Base-by-base conservation (phyloP, 37 sponge, comb jelly and placozoan species). In the Tethya wilhelma region DNA sequence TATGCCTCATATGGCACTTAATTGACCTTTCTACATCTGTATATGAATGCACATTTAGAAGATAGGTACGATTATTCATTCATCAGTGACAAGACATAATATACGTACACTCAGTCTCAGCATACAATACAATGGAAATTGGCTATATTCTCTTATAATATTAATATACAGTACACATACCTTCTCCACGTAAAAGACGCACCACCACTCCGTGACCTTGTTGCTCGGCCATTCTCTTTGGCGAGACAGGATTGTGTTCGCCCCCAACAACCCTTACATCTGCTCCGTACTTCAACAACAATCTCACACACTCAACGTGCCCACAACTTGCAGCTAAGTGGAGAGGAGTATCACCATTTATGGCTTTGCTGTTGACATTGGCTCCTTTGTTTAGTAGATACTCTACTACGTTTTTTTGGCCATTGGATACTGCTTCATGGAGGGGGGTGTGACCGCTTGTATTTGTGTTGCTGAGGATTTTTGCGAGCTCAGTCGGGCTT, bases 391-490 rank as follows among this genome's bases (percentile, higher is more conserved):
- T 70, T 60, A 90, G 45, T 37, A 94, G 39, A 49, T 66, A 75
- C 33, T 83, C 43, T 33, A 94, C 40, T 19, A 94, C 85, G 22
- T 83, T 28, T n/a, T 36, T 36, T 12, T 87, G 78, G 29, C 90
- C 90, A 38, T 77, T 73, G 29, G 79, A 73, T 28, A 81, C 85
- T 2, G 95, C 91, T 64, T 87, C 91, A 75, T 94, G 95, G 5
- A 94, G 78, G 20, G 95, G 95, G 1, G 95, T 90, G 85, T 94
- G 90, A 30, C 95, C 95, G 59, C 77, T 90, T 12, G 90, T 88
- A 25, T 85, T 67, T 19, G 80, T 67, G 23, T 79, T 86, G 17
- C 59, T 38, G 19, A 94, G 74, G 25, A 79, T 73, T 28, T 38
- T 69, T 9, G 39, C 60, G 5, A 91, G 45, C 25, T 60, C 75